Evolutionary conservation across 2,888 invertebrate genomes (phyloP), one percentile per base, ranked within the genome.

Genomic region (Zeuzera pyrina): DNA sequence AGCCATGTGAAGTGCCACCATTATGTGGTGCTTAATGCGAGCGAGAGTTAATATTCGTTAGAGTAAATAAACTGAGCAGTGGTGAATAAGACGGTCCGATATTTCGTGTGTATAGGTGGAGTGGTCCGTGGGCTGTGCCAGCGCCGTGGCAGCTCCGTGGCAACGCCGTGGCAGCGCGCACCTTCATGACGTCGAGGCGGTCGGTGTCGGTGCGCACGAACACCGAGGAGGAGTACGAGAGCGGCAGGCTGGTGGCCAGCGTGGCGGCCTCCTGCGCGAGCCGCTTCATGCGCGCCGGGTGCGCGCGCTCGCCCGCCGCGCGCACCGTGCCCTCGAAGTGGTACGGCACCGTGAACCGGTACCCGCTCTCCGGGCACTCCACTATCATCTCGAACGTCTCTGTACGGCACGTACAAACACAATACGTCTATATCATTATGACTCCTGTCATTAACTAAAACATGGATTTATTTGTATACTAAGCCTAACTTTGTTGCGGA

Each of bases 171-270:
- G n/a, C n/a, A n/a, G n/a, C n/a, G n/a, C n/a, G n/a, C n/a, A 91
- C 93, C 87, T 97, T 97, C 96, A 97, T 97, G 43, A 97, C 90
- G 71, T 97, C 97, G 47, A 97, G 87, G 40, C 97, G 87, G 71
- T 97, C 96, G 40, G 94, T 91, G 81, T 97, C 97, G 74, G 95
- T 95, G 47, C 97, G 88, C 43, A 97, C 96, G 86, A 97, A 97
- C 41, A 97, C 97, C 43, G 94, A 94, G 66, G 95, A 95, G 70
- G 94, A 94, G 74, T 92, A 94, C 29, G 95, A 95, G 35, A 97
- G 87, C 42, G 97, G 97, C 55, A 97, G 86, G 46, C 93, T 93
- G 35, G 95, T 95, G 44, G 95, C 94, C 31, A 97, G 86, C 15
- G 97, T 97, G 41, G 96, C 95, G 26, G 95, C 93, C 79, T 97